A percentile compares a stretch with the other conserved stretches of the same genome.
These are phyloP conservation scores for Ranitomeya variabilis DNA, from an alignment of 2,113 vertebrate genomes.

Conservation along the genomic window DNA sequence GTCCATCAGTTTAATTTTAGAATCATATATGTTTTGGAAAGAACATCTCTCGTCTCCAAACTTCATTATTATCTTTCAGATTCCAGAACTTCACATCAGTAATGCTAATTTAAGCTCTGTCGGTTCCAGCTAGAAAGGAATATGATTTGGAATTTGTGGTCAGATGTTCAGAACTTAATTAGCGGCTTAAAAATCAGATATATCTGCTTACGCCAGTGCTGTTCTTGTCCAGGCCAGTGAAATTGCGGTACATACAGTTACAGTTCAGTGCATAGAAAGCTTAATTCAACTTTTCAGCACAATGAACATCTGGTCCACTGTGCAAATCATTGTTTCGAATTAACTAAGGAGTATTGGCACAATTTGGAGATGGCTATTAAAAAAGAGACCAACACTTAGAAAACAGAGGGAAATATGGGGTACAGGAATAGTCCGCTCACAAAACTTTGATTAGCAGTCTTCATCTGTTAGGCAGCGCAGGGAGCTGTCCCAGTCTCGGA, in stretches of 20 bases:
- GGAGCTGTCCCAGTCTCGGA: too few relatives aligned
- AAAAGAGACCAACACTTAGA: too few relatives aligned
- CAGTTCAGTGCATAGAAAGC: neutral
- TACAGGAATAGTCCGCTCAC: too few relatives aligned
- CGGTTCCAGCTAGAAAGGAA: neutral
- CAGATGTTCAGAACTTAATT: conserved; percentile 33
- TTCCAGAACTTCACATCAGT: conserved; percentile 4
- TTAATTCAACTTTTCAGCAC: neutral
- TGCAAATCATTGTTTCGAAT: neutral
- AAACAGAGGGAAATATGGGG: too few relatives aligned
- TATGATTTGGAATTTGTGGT: conserved; percentile 6
- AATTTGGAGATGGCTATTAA: neutral
- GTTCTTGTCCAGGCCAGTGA: neutral
- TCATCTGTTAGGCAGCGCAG: too few relatives aligned
- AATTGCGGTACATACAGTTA: neutral
- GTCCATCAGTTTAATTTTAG: neutral
- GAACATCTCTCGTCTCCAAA: neutral
- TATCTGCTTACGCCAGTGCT: neutral
- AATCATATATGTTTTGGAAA: neutral
- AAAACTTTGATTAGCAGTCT: too few relatives aligned
- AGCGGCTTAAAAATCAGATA: neutral
- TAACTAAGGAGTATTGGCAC: neutral
- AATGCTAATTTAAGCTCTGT: neutral
- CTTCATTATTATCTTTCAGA: neutral
- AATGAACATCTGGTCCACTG: neutral